Evolutionary conservation across 2,113 vertebrate genomes (phyloP), one percentile per base, ranked within the genome.

Genomic region (Megatriorchis doriae): DNA sequence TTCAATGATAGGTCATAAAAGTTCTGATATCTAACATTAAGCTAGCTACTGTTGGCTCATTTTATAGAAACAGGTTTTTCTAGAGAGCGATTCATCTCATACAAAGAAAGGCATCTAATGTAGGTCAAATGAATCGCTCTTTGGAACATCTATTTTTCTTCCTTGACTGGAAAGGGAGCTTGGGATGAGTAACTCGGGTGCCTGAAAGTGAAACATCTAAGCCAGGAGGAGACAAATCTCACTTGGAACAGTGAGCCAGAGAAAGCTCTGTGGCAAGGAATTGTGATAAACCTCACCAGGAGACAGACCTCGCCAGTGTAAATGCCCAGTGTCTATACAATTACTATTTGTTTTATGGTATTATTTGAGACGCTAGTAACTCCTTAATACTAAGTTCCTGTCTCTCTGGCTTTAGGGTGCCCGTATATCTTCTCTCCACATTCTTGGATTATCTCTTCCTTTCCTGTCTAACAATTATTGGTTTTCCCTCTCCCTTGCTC

Each of bases 91-190:
- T 81, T 95, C 68, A 94, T 91, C 73, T 95, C 65, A 74, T 93
- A 65, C 4, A 13, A 93, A 95, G 88, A 74, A 36, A 94, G 81
- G 68, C 34, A 72, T 71, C n/a, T 85, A 89, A 91, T 65, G 47
- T 85, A 94, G 86, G 81, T 94, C 86, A 96, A 95, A 89, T 26
- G 11, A 88, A 90, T 94, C 70, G 42, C 32, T 87, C 86, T 89
- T 91, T 87, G 86, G 68, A 84, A 47, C 38, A 34, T 67, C 45
- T 93, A 20, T 93, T 89, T 94, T 84, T 89, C 65, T 87, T 81
- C 16, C 34, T 55, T 87, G 61, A 79, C 68, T 87, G 50, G 71
- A 94, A 95, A 89, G n/a, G 71, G 26, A 81, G 14, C 27, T 86
- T 81, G 52, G 27, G 73, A 94, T 87, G 59, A 81, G 22, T 94